A percentile compares a stretch with the other conserved stretches of the same genome.
phyloP scores from a whole-genome alignment of 2,797 vertebrate species.

The Hafferia zeledoni region DNA sequence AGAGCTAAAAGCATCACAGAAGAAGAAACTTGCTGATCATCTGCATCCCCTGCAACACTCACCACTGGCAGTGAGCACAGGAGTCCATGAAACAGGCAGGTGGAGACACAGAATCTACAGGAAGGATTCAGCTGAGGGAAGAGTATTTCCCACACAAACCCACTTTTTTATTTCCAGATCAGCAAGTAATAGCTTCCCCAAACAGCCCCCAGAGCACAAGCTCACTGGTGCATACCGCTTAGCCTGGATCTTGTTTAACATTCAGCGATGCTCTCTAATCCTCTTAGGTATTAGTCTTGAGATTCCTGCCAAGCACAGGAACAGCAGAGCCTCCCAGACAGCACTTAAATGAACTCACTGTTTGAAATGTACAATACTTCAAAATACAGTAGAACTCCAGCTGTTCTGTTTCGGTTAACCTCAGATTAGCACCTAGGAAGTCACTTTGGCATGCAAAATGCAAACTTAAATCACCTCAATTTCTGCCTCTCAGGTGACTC shows the following conservation, averaged over 20 bases:
- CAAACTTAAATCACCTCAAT: background rate
- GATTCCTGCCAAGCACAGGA: constrained; percentile 43
- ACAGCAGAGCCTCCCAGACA: constrained; percentile 1
- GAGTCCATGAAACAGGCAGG: background rate
- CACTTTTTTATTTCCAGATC: background rate
- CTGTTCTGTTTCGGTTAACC: background rate
- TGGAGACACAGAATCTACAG: background rate
- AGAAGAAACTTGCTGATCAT: background rate
- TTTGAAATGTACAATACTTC: background rate
- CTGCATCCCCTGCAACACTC: background rate
- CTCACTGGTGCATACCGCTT: constrained; percentile 57
- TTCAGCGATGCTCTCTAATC: constrained; percentile 28
- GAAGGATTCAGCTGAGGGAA: background rate
- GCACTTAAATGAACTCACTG: background rate
- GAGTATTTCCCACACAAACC: background rate
- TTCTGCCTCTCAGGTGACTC: background rate
- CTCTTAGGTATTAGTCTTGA: constrained; percentile 43
- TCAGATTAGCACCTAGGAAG: background rate
- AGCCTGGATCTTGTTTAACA: constrained; percentile 33
- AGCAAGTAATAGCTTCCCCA: constrained; percentile 13
- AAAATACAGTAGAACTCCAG: background rate
- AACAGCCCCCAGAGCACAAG: background rate
- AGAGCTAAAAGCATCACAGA: background rate
- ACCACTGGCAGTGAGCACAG: background rate
- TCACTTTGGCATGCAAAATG: background rate